phyloP scores from a whole-genome alignment of 2,797 vertebrate species.

The Sebastiscus albofasciatus region DNA sequence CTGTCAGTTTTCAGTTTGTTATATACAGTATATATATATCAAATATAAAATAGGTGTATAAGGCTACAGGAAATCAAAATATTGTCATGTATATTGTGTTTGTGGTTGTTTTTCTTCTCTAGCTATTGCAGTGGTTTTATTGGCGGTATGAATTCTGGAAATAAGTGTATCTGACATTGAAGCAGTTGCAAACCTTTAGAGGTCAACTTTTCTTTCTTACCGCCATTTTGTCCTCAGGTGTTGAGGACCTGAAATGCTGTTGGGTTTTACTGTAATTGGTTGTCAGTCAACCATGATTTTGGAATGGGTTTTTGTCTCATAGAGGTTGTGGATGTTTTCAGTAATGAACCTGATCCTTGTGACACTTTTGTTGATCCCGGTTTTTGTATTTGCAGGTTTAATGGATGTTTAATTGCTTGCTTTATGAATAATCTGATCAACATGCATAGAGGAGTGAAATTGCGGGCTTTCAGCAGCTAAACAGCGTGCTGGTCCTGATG shows the following conservation, averaged over 20 bases:
- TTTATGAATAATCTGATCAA: constrained; percentile 70
- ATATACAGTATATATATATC: background rate
- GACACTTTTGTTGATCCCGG: constrained; percentile 46
- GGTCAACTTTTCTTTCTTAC: background rate
- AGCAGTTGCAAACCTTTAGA: background rate
- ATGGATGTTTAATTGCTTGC: constrained; percentile 74
- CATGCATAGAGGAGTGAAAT: constrained; percentile 69
- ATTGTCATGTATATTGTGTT: background rate
- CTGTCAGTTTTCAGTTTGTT: background rate
- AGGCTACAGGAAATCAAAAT: too few species aligned
- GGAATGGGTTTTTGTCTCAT: constrained; percentile 5
- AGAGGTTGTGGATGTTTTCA: constrained; percentile 37
- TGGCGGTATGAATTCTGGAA: background rate
- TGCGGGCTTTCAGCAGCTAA: constrained; percentile 64
- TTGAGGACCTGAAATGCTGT: background rate
- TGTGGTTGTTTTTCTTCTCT: background rate
- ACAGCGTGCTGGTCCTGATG: constrained; percentile 53
- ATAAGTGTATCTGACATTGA: background rate
- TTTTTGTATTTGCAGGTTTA: constrained; percentile 69
- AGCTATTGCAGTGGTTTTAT: background rate
- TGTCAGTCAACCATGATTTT: constrained; percentile 26
- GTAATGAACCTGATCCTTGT: constrained; percentile 46
- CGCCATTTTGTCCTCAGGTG: constrained; percentile 1
- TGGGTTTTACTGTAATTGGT: constrained; percentile 13
- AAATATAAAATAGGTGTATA: too few species aligned